These are phyloP conservation scores for Poecilobothrus nobilitatus DNA, from an alignment of 2,888 invertebrate genomes.

Conservation along the genomic window DNA sequence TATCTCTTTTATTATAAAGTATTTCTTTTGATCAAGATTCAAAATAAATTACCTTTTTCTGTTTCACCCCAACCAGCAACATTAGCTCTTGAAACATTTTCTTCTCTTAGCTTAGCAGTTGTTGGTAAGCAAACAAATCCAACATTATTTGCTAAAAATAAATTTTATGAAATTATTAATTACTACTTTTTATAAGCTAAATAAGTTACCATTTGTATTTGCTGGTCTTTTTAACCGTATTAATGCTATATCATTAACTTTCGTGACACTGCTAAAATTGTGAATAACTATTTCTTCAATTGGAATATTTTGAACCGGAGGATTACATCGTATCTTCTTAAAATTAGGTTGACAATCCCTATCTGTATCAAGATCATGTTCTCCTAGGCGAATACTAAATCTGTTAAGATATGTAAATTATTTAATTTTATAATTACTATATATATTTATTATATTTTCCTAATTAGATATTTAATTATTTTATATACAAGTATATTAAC, in stretches of 20 bases:
- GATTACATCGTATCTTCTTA: constrained; percentile 32
- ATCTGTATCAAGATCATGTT: constrained; percentile 34
- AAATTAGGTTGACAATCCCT: constrained; percentile 33
- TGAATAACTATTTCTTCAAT: constrained; percentile 45
- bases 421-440: neutral
- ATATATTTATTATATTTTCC: no score
- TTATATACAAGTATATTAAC: neutral
- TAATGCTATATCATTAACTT: constrained; percentile 53
- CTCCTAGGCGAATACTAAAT: constrained; percentile 42
- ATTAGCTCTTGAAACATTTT: constrained; percentile 23
- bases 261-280: constrained; percentile 39
- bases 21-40: neutral
- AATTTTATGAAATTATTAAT: neutral
- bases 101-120: constrained; percentile 22
- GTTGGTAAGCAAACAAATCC: constrained; percentile 36
- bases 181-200: neutral
- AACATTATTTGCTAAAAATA: constrained; percentile 29
- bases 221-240: constrained; percentile 41
- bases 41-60: constrained; percentile 22
- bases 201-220: constrained; percentile 27
- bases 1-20: no score
- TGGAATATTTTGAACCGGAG: constrained; percentile 40
- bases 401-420: constrained; percentile 24
- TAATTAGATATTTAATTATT: neutral
- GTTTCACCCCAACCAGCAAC: constrained; percentile 38